A percentile compares a stretch with the other conserved stretches of the same genome.
These are phyloP conservation scores for Ochropacha duplaris DNA, from an alignment of 2,888 invertebrate species.

Conservation along the genomic window DNA sequence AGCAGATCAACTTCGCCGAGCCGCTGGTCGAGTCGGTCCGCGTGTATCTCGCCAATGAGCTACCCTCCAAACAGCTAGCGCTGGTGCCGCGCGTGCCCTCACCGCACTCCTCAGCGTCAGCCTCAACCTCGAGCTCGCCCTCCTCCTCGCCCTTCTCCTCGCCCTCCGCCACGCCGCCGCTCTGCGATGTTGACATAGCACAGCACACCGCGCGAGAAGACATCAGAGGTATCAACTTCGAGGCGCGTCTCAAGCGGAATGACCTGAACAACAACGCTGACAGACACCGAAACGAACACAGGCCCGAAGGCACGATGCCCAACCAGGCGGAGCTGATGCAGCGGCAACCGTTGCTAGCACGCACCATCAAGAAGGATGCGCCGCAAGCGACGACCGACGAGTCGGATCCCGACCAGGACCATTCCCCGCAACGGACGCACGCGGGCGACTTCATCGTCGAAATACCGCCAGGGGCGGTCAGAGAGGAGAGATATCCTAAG, in stretches of 20 bases:
- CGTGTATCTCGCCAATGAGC: conserved; percentile 72
- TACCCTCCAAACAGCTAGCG: conserved; percentile 65
- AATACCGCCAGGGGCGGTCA: conserved; percentile 84
- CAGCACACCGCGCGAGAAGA: conserved; percentile 68
- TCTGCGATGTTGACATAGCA: conserved; percentile 73
- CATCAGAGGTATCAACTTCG: conserved; percentile 76
- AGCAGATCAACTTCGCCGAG: conserved; percentile 71
- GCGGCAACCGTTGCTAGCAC: conserved; percentile 78
- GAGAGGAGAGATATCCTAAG: conserved; percentile 91
- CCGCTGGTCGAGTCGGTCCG: conserved; percentile 78
- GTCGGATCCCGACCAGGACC: conserved; percentile 74
- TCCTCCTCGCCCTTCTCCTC: conserved; percentile 21
- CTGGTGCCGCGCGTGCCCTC: conserved; percentile 42
- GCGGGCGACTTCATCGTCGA: conserved; percentile 74
- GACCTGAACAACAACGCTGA: conserved; percentile 80
- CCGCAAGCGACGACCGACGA: conserved; percentile 71
- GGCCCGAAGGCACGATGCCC: conserved; percentile 60
- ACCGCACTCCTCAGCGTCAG: conserved; percentile 23
- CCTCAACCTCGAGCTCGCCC: conserved; percentile 11
- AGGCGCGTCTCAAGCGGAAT: conserved; percentile 70
- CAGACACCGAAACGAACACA: conserved; percentile 36
- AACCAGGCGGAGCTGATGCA: conserved; percentile 79
- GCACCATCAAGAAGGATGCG: conserved; percentile 64
- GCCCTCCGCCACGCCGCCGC: conserved; percentile 37
- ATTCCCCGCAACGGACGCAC: conserved; percentile 64